phyloP scores from a whole-genome alignment of 2,888 invertebrate species.

The Archaeoteleia sp. region DNA sequence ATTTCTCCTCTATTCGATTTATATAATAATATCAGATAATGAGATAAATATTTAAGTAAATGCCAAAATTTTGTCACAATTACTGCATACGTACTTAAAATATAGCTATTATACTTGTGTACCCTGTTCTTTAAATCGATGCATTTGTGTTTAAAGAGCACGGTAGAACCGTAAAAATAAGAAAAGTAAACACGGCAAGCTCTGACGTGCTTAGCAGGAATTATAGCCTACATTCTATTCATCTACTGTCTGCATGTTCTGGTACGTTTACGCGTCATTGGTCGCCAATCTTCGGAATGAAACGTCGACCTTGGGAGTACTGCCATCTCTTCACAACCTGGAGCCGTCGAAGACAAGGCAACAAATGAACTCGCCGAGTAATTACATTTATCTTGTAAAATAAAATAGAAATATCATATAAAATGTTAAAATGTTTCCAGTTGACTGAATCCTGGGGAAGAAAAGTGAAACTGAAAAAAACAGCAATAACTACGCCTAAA shows the following conservation, averaged over 20 bases:
- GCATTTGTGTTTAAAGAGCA: conserved; percentile 15
- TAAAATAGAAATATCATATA: conserved; percentile 16
- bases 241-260: conserved; percentile 56
- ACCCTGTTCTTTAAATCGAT: conserved; percentile 11
- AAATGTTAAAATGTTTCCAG: conserved; percentile 22
- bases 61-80: too few species aligned
- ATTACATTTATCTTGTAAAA: conserved; percentile 59
- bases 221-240: conserved; percentile 57
- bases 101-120: background rate
- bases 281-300: conserved; percentile 68
- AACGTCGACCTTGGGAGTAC: conserved; percentile 55
- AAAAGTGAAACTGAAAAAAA: conserved; percentile 9
- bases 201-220: conserved; percentile 42
- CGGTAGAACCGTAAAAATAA: conserved; percentile 8
- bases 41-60: too few species aligned
- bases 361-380: conserved; percentile 57
- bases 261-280: conserved; percentile 68
- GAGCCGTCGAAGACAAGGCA: conserved; percentile 40
- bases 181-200: conserved; percentile 56
- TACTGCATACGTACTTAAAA: too few species aligned
- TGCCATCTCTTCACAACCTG: conserved; percentile 36
- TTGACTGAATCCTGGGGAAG: conserved; percentile 13
- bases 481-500: conserved; percentile 11
- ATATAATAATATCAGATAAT: too few species aligned
- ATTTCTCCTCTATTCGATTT: conserved; percentile 1